These are phyloP conservation scores for Coracias cyanogaster DNA, from an alignment of 2,797 vertebrate genomes.

Conservation along the genomic window DNA sequence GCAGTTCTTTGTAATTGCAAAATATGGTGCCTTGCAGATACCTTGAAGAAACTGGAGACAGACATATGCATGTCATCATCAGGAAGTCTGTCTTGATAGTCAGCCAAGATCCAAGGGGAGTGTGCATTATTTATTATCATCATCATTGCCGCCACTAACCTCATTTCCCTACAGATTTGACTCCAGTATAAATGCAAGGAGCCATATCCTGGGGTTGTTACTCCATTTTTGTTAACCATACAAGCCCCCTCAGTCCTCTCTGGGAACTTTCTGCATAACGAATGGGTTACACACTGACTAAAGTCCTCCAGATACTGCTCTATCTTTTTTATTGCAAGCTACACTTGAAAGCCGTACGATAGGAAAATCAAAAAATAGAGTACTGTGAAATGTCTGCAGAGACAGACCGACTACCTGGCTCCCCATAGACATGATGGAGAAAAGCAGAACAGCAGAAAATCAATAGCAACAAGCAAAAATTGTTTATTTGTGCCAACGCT, in stretches of 20 bases:
- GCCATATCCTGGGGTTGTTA: neutral
- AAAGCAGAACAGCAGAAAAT: neutral
- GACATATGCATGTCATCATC: slow-evolving; percentile 55
- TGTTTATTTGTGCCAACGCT: slow-evolving; percentile 20
- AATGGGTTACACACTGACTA: neutral
- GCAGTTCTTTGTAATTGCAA: slow-evolving; percentile 55
- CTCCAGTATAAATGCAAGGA: neutral
- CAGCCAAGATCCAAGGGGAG: slow-evolving; percentile 43
- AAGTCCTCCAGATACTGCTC: neutral
- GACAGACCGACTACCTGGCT: neutral
- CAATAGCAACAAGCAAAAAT: neutral
- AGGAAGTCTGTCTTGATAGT: slow-evolving; percentile 62
- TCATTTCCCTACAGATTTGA: slow-evolving; percentile 38
- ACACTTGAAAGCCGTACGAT: neutral
- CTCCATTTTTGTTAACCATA: neutral
- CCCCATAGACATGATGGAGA: neutral
- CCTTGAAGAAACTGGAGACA: slow-evolving; percentile 57
- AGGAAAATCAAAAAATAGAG: neutral
- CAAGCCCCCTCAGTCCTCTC: neutral
- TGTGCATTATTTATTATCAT: slow-evolving; percentile 40
- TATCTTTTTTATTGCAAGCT: neutral
- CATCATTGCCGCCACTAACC: neutral
- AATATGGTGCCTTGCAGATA: slow-evolving; percentile 55
- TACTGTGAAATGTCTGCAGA: neutral
- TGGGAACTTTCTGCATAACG: neutral